Base-by-base conservation (phyloP, 53 echinoderm and acorn worm species). In the Mesocentrotus franciscanus region DNA sequence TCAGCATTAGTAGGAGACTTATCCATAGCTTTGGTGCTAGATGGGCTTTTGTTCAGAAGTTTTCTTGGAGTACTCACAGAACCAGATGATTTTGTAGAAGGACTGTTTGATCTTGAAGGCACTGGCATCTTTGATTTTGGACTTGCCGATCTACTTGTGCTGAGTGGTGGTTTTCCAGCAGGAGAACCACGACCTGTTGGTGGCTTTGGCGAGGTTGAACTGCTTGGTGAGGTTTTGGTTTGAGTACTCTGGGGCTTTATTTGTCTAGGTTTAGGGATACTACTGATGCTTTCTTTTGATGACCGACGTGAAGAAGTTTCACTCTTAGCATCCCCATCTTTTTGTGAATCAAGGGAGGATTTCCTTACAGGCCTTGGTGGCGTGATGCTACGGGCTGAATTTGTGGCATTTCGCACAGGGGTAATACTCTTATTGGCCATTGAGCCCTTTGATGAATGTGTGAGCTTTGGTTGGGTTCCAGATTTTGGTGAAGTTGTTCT, bases 401-500 rank as follows among this genome's bases (percentile, higher is more conserved):
- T 93, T 29, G 93, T 66, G 42, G 56, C 30, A 49, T 71, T 94
- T 24, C 85, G 35, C 29, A 85, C 85, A 64, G 85, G 94, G 30
- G 94, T 94, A 56, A 94, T 85, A 61, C 13, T 85, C 87, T 87
- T 94, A 49, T 70, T 94, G 27, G 34, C 39, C 55, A 68, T 26
- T 29, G 87, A 68, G 18, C 85, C 32, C 29, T 94, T 94, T n/a
- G 95, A 66, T 9, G 94, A 85, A 18, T 87, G 29, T 85, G 94
- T 71, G 11, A 93, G 61, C 56, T 68, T 93, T 20, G 95, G 42
- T 12, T 96, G 95, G 16, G 97, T 95, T 64, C 84, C 91, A 36
- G 96, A 78, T 75, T 97, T 96, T 87, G 96, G 96, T 78, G 97
- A 97, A 61, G 97, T 96, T 35, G 92, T 96, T 36, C 96, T 93